Conservation (phyloP, 23 tunicate genomes). For the Phallusia fumigata region DNA sequence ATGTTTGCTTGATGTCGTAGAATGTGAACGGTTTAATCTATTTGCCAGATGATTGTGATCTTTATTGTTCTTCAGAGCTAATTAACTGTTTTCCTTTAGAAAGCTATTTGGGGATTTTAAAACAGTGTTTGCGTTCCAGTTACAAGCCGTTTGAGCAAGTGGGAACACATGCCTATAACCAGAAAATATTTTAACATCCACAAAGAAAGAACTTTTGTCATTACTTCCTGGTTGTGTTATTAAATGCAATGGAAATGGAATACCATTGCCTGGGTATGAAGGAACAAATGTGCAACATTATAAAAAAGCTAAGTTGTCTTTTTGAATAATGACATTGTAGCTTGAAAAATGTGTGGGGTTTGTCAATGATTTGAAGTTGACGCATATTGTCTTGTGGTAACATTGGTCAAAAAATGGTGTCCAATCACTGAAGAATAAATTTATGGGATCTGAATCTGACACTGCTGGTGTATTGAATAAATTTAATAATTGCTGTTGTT, state of each 20-base stretch:
- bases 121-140: not conserved
- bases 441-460: no score
- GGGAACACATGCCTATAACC: not conserved
- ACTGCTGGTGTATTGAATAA: no score
- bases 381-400: no score
- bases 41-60: conserved; percentile 4
- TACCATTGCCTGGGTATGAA: not conserved
- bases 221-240: not conserved
- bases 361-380: no score
- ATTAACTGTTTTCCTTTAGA: conserved; percentile 2
- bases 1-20: not conserved
- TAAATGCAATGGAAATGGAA: not conserved
- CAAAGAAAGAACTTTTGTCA: not conserved
- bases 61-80: not conserved
- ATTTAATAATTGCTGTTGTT: no score
- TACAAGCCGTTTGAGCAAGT: conserved; percentile 6
- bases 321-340: no score
- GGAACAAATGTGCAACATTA: not conserved
- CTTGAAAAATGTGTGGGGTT: no score
- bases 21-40: not conserved
- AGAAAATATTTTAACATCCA: not conserved
- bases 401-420: no score
- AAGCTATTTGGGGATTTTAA: conserved; percentile 1
- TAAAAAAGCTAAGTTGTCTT: not conserved
- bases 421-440: no score